Percentiles rank a stretch among this genome's conserved stretches.
Evolutionary conservation across 1,140 invertebrate species (phyloP).

Genomic region (Anastrepha ludens): DNA sequence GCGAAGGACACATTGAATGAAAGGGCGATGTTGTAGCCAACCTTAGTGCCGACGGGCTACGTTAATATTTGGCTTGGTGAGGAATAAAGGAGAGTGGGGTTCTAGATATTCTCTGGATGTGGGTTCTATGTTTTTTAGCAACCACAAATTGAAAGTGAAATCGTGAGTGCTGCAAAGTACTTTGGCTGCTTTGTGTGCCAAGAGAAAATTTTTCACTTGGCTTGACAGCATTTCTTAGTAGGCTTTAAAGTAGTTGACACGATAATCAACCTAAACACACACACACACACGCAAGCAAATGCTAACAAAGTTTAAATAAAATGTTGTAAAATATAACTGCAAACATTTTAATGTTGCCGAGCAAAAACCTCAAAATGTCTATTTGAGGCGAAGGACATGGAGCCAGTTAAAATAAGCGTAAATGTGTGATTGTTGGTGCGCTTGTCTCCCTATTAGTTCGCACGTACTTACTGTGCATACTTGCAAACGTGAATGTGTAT

Average conservation of each 20-base stretch:
- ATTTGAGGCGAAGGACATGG: slow-evolving; percentile 18
- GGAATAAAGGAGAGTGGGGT: not conserved
- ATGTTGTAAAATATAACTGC: not conserved
- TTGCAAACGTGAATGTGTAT: not conserved
- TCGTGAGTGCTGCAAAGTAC: not conserved
- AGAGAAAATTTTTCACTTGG: not conserved
- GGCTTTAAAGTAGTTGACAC: not conserved
- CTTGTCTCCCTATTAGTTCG: not conserved
- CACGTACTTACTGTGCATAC: not conserved
- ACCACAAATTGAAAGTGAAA: slow-evolving; percentile 27
- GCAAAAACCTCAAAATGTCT: slow-evolving; percentile 9
- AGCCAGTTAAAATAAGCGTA: not conserved
- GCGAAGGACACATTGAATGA: slow-evolving; percentile 9
- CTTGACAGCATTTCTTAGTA: not conserved
- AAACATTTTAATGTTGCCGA: slow-evolving; percentile 31
- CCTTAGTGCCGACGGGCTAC: not conserved
- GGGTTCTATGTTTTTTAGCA: not conserved
- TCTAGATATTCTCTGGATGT: not conserved
- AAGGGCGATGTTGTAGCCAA: not conserved
- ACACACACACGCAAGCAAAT: not conserved
- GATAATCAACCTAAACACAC: not conserved
- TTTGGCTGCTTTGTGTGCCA: not conserved
- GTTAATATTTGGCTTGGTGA: not conserved
- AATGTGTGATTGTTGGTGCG: not conserved
- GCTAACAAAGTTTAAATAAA: not conserved